These are phyloP conservation scores for Epinephelus lanceolatus DNA, from an alignment of 2,113 vertebrate species.

Conservation along the genomic window DNA sequence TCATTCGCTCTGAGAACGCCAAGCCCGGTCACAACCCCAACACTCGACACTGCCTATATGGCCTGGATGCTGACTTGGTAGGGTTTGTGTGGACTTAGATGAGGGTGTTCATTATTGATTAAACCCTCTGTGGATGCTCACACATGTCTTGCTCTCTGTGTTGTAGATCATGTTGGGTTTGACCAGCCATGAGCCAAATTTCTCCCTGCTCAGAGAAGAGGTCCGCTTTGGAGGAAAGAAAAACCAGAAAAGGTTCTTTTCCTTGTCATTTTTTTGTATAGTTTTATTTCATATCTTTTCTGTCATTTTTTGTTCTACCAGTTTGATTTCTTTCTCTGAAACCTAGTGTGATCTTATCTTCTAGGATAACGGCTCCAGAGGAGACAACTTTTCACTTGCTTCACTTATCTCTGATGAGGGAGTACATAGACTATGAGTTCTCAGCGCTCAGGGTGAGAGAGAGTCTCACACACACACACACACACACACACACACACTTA, in stretches of 20 bases:
- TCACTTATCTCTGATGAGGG: constrained; percentile 98
- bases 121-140: background rate
- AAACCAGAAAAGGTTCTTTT: constrained; percentile 90
- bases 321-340: background rate
- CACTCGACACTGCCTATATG: constrained; percentile 97
- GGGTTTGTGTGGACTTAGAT: constrained; percentile 53
- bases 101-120: background rate
- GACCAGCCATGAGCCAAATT: constrained; percentile 97
- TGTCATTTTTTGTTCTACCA: background rate
- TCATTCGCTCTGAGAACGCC: constrained; percentile 94
- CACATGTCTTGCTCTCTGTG: background rate
- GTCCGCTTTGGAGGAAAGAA: constrained; percentile 99
- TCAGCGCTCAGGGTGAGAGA: constrained; percentile 91
- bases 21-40: constrained; percentile 92
- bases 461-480: background rate
- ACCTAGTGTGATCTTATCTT: constrained; percentile 35
- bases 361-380: constrained; percentile 94
- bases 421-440: constrained; percentile 99
- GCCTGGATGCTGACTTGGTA: constrained; percentile 98
- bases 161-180: constrained; percentile 97
- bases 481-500: background rate
- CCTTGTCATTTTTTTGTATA: background rate
- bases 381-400: constrained; percentile 98
- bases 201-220: constrained; percentile 98
- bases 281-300: background rate